These are phyloP conservation scores for Datnioides undecimradiatus DNA, from an alignment of 2,113 vertebrate species.

Conservation along the genomic window DNA sequence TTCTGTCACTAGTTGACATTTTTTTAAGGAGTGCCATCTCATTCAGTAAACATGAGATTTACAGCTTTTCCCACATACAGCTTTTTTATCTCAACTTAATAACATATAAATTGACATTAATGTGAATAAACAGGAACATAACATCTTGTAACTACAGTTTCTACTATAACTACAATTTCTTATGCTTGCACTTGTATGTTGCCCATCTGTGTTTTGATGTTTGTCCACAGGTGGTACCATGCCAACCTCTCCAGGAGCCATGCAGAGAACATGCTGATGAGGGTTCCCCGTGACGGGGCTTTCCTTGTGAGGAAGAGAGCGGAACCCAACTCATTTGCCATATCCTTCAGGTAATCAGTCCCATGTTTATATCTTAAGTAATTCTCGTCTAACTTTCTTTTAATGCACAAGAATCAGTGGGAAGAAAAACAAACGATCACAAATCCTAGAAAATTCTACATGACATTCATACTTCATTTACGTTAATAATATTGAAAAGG, in stretches of 20 bases:
- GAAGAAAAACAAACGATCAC: not conserved
- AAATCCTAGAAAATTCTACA: not conserved
- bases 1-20: not conserved
- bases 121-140: too few relatives aligned
- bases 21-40: not conserved
- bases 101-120: too few relatives aligned
- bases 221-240: slow-evolving; percentile 93
- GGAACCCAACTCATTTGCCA: slow-evolving; percentile 95
- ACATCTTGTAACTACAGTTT: not conserved
- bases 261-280: slow-evolving; percentile 98
- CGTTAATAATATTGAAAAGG: not conserved
- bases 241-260: slow-evolving; percentile 93
- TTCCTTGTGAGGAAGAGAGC: slow-evolving; percentile 96
- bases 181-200: not conserved
- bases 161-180: not conserved
- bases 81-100: too few relatives aligned
- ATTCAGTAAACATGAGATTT: not conserved
- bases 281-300: slow-evolving; percentile 95
- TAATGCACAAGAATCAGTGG: not conserved
- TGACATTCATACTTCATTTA: too few relatives aligned
- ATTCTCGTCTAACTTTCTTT: not conserved
- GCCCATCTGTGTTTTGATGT: not conserved
- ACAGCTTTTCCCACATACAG: not conserved
- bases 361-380: not conserved
- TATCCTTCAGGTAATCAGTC: slow-evolving; percentile 92